Base-by-base conservation (phyloP, 2,797 vertebrate species). In the Pseudochromis fuscus region DNA sequence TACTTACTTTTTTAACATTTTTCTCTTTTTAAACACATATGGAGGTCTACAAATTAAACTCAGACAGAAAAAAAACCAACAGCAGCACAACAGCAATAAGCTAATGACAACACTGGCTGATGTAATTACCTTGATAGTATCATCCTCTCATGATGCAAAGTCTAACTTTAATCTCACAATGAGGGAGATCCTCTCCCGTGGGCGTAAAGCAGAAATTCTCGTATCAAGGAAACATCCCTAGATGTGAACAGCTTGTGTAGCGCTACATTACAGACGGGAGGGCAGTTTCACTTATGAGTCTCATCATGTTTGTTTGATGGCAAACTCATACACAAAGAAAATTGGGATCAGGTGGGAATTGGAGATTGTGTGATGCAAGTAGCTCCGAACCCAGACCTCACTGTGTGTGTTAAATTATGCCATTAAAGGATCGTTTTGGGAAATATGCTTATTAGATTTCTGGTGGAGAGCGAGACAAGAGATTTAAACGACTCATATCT, bases 81-180 rank as follows among this genome's bases (percentile, higher is more conserved):
- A 16, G 13, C 21, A 16, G 33, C 35, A 24, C 48, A 44, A 15
- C 27, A 21, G n/a, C 30, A 48, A 53, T 13, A 21, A 56, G 27
- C 28, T 56, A 71, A 61, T 45, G 55, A 61, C 58, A 65, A 53
- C 27, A 42, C 38, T 38, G 19, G 42, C 68, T 56, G 23, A 63
- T 67, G 52, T 75, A 53, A 88, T 83, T 87, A 79, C 64, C 64
- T 83, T 83, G 60, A 86, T 86, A 67, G 53, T 70, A 74, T 81
- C 56, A 61, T 72, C 33, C 52, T 77, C 37, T 80, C 63, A 57
- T 74, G 50, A 68, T 67, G 61, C 51, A 64, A 61, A 81, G 71
- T 35, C 40, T 70, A 64, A 44, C 58, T 82, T 81, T 77, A 27
- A 66, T 67, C 40, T 66, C 63, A 33, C 30, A 57, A 50, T 46